Base-by-base conservation (phyloP, 2,797 vertebrate species). In the Jordanella pulchra region DNA sequence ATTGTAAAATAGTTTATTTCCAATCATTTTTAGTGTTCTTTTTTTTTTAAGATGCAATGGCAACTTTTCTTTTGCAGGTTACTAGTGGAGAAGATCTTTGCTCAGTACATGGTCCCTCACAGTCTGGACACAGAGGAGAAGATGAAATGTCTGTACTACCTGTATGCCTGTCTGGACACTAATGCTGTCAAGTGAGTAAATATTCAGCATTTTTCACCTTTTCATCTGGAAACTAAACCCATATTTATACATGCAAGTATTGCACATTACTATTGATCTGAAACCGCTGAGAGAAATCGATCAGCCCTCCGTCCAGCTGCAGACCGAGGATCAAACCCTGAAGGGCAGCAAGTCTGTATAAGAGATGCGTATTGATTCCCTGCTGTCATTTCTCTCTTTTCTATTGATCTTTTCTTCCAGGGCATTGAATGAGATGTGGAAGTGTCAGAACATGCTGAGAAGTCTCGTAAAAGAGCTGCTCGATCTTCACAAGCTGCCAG, bases 381-480 rank as follows among this genome's bases (percentile, higher is more conserved):
- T 9, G 3, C 2, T 47, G 9, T 67, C 23, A 45, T 30, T 56
- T 39, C 30, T 27, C 12, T 67, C 4, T 50, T 17, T 21, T 0
- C 48, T 39, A 69, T 51, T 67, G 25, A 72, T 79, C 15, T 79
- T 70, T 82, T 68, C 84, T 86, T 82, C 51, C 88, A 99, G 98
- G 94, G 98, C 98, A 53, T 91, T 99, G 82, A 99, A 99, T 90
- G 97, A 99, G 91, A 99, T 99, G 97, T 99, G 98, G 98, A 99
- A 99, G 91, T 99, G 98, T 95, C 98, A 99, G 94, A 99, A 99
- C 91, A 98, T 98, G 97, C 93, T 99, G 66, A 94, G 97, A 92
- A 95, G 97, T 81, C 96, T 99, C 0, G 97, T 99, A 68, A 95
- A 97, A 78, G 98, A 99, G 87, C 93, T 99, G 23, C 86, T 99